phyloP scores from a whole-genome alignment of 1,140 invertebrate species.

The Drosophila nebulosa region DNA sequence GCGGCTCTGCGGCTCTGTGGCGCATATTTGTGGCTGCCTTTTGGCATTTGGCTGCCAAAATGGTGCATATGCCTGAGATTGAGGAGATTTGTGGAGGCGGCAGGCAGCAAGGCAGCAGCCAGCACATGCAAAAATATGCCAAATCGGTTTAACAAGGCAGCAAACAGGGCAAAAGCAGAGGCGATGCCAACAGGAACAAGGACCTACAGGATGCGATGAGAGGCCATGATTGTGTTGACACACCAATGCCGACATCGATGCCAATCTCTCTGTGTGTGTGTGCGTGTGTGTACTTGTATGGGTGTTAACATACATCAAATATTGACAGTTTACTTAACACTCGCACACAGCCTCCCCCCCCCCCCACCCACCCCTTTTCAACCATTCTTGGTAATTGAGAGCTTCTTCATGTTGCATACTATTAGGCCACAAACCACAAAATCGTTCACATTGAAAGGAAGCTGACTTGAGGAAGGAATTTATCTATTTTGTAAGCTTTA shows the following conservation, averaged over 20 bases:
- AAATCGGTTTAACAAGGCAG: conserved; percentile 63
- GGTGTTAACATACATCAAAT: conserved; percentile 79
- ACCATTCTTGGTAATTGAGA: conserved; percentile 2
- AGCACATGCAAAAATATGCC: conserved; percentile 70
- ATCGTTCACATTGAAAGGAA: background rate
- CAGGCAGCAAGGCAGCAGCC: background rate
- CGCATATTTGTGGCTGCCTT: conserved; percentile 72
- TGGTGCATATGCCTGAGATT: conserved; percentile 61
- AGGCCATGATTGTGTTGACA: conserved; percentile 61
- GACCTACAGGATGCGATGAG: background rate
- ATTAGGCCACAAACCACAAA: background rate
- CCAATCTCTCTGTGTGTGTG: conserved; percentile 2
- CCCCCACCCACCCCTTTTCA: background rate
- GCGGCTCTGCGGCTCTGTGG: conserved; percentile 30
- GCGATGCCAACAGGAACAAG: conserved; percentile 12
- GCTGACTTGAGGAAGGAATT: background rate
- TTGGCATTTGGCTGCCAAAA: conserved; percentile 76
- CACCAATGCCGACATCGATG: conserved; percentile 28
- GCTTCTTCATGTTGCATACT: conserved; percentile 15
- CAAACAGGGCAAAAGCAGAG: conserved; percentile 28
- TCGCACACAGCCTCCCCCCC: conserved; percentile 29
- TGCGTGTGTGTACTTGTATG: conserved; percentile 30
- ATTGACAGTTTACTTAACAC: conserved; percentile 76
- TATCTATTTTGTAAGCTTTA: no score
- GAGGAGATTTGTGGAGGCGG: background rate